phyloP scores from a whole-genome alignment of 2,797 vertebrate species.

The Catostomus latipinnis region DNA sequence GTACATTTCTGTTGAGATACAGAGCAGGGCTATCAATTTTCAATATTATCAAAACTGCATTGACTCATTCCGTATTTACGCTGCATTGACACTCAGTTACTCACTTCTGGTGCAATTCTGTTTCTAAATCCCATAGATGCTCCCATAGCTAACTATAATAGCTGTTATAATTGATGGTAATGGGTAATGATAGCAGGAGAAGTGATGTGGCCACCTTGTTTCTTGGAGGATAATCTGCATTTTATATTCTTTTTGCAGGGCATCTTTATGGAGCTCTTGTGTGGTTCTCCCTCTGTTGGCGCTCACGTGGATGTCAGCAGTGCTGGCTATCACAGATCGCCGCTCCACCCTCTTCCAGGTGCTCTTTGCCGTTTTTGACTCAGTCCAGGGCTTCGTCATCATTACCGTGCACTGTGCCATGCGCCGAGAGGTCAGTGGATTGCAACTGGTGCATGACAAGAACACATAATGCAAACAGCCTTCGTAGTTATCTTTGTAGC shows the following conservation, averaged over 20 bases:
- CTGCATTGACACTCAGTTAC: slow-evolving; percentile 34
- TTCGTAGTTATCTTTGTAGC: not conserved
- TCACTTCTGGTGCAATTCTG: not conserved
- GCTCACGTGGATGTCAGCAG: slow-evolving; percentile 98
- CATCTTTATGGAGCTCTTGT: slow-evolving; percentile 99
- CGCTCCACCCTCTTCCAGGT: slow-evolving; percentile 97
- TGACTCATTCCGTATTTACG: not conserved
- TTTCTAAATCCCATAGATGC: slow-evolving; percentile 1
- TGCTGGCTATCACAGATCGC: slow-evolving; percentile 97
- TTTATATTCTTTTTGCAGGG: slow-evolving; percentile 76
- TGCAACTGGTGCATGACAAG: not conserved
- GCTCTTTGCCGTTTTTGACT: slow-evolving; percentile 98
- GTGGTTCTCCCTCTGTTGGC: slow-evolving; percentile 97
- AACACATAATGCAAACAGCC: not conserved
- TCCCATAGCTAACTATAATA: not conserved
- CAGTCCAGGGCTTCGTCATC: slow-evolving; percentile 96
- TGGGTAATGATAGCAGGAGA: not conserved
- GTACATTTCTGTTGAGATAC: not conserved
- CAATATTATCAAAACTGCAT: not conserved
- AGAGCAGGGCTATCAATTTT: not conserved
- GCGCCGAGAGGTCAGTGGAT: slow-evolving; percentile 89
- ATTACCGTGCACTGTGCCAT: slow-evolving; percentile 96
- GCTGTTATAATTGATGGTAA: not conserved
- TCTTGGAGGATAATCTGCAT: slow-evolving; percentile 2
- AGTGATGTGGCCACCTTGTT: not conserved